A percentile compares a stretch with the other conserved stretches of the same genome.
Conservation (phyloP, 1,140 invertebrate species). For the Lordiphosa collinella region DNA sequence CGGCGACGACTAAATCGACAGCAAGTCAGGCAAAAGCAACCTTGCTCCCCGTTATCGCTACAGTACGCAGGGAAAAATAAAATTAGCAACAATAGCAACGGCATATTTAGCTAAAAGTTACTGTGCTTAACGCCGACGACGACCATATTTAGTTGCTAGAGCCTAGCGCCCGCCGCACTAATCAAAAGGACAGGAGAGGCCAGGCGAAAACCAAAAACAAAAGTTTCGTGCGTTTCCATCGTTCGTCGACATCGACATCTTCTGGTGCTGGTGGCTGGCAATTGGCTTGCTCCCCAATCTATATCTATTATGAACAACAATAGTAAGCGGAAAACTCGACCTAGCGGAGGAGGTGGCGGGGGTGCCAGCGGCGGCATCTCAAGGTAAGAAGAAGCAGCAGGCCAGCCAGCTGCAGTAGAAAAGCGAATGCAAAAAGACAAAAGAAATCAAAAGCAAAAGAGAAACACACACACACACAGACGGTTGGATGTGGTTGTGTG, state of each 20-base stretch:
- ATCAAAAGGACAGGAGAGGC: slow-evolving; percentile 7
- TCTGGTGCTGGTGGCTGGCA: slow-evolving; percentile 55
- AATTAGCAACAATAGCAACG: slow-evolving; percentile 53
- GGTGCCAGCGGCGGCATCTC: slow-evolving; percentile 68
- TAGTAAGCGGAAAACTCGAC: slow-evolving; percentile 78
- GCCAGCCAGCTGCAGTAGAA: slow-evolving; percentile 39
- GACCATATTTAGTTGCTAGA: slow-evolving; percentile 11
- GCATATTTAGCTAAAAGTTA: slow-evolving; percentile 40
- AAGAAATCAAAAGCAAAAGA: slow-evolving; percentile 10
- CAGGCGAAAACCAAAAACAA: slow-evolving; percentile 19
- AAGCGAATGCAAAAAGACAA: slow-evolving; percentile 33
- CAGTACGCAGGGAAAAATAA: slow-evolving; percentile 50
- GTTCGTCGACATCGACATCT: slow-evolving; percentile 52
- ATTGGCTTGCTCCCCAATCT: slow-evolving; percentile 48
- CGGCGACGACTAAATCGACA: slow-evolving; percentile 11
- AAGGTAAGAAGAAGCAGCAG: slow-evolving; percentile 71
- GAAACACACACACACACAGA: slow-evolving; percentile 17
- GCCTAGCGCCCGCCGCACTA: slow-evolving; percentile 24
- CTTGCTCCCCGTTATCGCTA: slow-evolving; percentile 34
- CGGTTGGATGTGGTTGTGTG: slow-evolving; percentile 4
- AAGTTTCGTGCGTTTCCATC: slow-evolving; percentile 31
- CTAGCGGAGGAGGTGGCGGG: slow-evolving; percentile 53
- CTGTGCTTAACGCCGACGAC: slow-evolving; percentile 30
- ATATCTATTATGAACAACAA: slow-evolving; percentile 68
- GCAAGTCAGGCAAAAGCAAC: slow-evolving; percentile 24